Evolutionary conservation across 2,888 invertebrate species (phyloP).

Genomic region (Synanthedon tipuliformis): DNA sequence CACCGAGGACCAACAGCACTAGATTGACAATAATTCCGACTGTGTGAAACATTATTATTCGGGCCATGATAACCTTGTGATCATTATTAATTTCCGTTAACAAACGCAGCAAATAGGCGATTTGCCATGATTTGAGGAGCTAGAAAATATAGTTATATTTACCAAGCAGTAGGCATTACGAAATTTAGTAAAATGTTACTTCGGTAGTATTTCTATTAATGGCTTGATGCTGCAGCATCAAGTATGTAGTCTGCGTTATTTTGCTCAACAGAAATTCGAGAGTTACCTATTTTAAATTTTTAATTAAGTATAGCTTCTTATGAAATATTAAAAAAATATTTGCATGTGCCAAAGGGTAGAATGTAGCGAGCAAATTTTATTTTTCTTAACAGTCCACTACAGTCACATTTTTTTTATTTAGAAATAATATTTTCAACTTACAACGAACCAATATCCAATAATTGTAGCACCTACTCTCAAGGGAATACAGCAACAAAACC

Average conservation of each 20-base stretch:
- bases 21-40: constrained; percentile 3
- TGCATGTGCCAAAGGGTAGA: too few species aligned
- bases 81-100: constrained; percentile 1
- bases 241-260: too few species aligned
- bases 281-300: too few species aligned
- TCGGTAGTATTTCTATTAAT: too few species aligned
- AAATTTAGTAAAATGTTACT: too few species aligned
- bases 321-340: too few species aligned
- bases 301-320: too few species aligned
- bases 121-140: constrained; percentile 1
- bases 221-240: too few species aligned
- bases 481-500: constrained; percentile 7
- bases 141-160: neutral
- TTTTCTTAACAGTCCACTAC: too few species aligned
- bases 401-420: neutral
- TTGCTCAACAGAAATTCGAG: too few species aligned
- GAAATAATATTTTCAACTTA: constrained; percentile 2
- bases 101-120: neutral
- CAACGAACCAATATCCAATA: constrained; percentile 5
- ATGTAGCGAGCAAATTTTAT: too few species aligned
- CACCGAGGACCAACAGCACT: constrained; percentile 5
- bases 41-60: constrained; percentile 4
- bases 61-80: constrained; percentile 1
- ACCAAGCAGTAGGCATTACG: too few species aligned
- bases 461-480: constrained; percentile 4